Percentiles rank a stretch among this genome's conserved stretches.
Evolutionary conservation across 1,140 invertebrate species (phyloP).

Genomic region (Achatina immaculata): DNA sequence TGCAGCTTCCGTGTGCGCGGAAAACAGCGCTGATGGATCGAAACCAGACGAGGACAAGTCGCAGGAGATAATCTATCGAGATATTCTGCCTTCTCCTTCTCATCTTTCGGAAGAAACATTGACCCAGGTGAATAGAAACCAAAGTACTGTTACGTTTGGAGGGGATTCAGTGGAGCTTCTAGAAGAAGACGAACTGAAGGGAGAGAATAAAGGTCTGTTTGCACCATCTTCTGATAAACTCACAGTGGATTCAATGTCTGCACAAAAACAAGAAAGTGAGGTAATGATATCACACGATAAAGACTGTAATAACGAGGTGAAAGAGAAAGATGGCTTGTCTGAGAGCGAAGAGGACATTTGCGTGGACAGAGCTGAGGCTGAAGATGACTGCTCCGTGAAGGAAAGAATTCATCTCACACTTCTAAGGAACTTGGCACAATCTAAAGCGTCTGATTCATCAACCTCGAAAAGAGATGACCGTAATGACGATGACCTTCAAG

Average conservation of each 20-base stretch:
- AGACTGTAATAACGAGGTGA: not conserved
- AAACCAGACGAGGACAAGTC: not conserved
- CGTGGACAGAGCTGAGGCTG: conserved; percentile 3
- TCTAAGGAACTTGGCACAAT: not conserved
- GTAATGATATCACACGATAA: not conserved
- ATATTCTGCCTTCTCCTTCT: not conserved
- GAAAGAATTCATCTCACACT: not conserved
- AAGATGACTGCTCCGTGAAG: not conserved
- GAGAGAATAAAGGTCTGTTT: not conserved
- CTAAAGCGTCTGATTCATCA: not conserved
- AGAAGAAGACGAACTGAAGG: not conserved
- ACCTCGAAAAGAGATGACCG: not conserved
- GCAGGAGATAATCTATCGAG: not conserved
- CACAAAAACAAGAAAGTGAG: not conserved
- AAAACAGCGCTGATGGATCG: not conserved
- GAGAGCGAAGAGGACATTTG: not conserved
- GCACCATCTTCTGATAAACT: conserved; percentile 1
- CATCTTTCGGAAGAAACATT: not conserved
- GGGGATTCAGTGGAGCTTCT: conserved; percentile 27
- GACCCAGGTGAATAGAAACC: conserved; percentile 42
- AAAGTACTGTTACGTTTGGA: conserved; percentile 48
- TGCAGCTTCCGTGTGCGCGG: not conserved
- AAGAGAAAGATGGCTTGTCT: not conserved
- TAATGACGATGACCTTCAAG: not conserved
- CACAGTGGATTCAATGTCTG: not conserved